phyloP scores from a whole-genome alignment of 2,113 vertebrate species.

The Enhydra lutris region DNA sequence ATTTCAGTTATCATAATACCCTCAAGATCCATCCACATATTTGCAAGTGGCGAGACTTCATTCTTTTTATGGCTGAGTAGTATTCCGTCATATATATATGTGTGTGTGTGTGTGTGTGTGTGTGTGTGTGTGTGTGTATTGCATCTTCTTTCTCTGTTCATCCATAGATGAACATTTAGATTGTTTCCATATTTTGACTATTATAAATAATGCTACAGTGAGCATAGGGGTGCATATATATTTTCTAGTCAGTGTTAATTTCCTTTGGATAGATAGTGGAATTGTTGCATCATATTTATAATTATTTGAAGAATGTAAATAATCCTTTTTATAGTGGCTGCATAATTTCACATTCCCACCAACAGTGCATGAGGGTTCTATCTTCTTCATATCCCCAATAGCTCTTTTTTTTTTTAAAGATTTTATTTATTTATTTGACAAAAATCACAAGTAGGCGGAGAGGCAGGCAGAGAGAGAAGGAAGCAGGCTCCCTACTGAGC shows the following conservation, averaged over 20 bases:
- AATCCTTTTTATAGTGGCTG: not conserved
- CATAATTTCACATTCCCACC: not conserved
- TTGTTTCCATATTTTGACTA: not conserved
- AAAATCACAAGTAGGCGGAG: too few relatives aligned
- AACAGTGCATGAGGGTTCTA: not conserved
- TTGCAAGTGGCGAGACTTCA: not conserved
- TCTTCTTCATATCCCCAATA: not conserved
- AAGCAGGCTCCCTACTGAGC: too few relatives aligned
- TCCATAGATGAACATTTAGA: not conserved
- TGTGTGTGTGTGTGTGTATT: too few relatives aligned
- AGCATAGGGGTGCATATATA: not conserved
- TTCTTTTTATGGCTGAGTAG: not conserved
- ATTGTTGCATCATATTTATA: not conserved
- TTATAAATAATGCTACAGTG: not conserved
- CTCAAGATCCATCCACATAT: not conserved
- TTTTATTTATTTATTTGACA: too few relatives aligned
- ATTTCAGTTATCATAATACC: not conserved
- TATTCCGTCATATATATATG: not conserved
- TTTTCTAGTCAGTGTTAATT: not conserved
- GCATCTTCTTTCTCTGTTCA: not conserved
- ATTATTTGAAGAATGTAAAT: not conserved
- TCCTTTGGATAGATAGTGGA: not conserved
- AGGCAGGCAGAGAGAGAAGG: too few relatives aligned
- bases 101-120: too few relatives aligned
- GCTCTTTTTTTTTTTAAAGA: not conserved